Conservation (phyloP, 1,140 invertebrate species). For the Thaumetopoea pityocampa region DNA sequence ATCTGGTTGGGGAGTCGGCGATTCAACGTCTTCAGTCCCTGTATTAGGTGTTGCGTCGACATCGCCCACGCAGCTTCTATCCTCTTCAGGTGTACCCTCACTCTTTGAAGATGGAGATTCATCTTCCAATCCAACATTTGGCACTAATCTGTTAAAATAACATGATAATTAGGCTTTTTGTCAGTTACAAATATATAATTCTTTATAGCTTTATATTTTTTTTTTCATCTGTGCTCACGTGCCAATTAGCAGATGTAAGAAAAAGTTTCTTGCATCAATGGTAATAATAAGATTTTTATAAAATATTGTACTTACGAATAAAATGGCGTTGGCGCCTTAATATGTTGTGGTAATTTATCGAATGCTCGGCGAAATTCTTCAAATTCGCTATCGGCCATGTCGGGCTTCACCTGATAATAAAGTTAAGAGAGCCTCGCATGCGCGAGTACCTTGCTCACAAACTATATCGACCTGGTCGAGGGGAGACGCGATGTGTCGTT, state of each 20-base stretch:
- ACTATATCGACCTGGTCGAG: slow-evolving; percentile 43
- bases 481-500: slow-evolving; percentile 2
- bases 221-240: slow-evolving; percentile 15
- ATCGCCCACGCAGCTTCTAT: slow-evolving; percentile 42
- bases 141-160: slow-evolving; percentile 79
- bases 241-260: slow-evolving; percentile 10
- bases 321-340: slow-evolving; percentile 84
- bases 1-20: slow-evolving; percentile 36
- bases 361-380: slow-evolving; percentile 93
- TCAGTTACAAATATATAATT: too few relatives aligned
- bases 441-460: slow-evolving; percentile 32
- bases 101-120: slow-evolving; percentile 87
- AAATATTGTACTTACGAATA: slow-evolving; percentile 79
- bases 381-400: slow-evolving; percentile 94
- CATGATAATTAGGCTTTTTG: neutral
- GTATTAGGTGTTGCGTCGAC: slow-evolving; percentile 23
- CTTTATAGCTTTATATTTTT: too few relatives aligned
- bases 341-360: slow-evolving; percentile 86
- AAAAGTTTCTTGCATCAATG: neutral
- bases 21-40: slow-evolving; percentile 24
- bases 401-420: slow-evolving; percentile 58
- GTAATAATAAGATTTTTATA: neutral
- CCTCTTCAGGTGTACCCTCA: slow-evolving; percentile 73
- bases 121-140: slow-evolving; percentile 85
- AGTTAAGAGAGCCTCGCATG: slow-evolving; percentile 40